Evolutionary conservation across 2,797 vertebrate species (phyloP), one percentile per base, ranked within the genome.

Genomic region (Acipenser ruthenus): DNA sequence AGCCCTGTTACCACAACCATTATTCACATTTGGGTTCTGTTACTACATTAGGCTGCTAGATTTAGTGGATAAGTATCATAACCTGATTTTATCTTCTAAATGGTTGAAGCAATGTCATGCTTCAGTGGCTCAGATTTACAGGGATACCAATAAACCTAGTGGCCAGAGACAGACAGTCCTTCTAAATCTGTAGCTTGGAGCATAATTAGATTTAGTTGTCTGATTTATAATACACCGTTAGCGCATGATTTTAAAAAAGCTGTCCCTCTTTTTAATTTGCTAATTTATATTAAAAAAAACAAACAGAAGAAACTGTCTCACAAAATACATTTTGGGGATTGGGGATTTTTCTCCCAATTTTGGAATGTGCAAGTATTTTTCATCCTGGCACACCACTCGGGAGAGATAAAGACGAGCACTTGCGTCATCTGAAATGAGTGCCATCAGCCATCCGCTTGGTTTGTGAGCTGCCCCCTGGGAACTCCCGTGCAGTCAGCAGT

Each of bases 131-230:
- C 60, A 63, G 53, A 67, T 66, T 66, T 62, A 63, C 48, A 15
- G 69, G 48, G 52, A 49, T 49, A 55, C 53, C 65, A 50, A 51
- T 53, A 64, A 58, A 10, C 10, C 50, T 10, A 11, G 9, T 55
- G 47, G 11, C 52, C 65, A 64, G 65, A 11, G 10, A 56, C 6
- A 12, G n/a, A 7, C 68, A 50, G 65, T 9, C 60, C 65, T 49
- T 51, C 12, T 63, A 63, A 58, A 47, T 64, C 50, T 59, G 18
- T 18, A 52, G 52, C 13, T 51, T 53, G 50, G 64, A 66, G 62
- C 59, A 47, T 70, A 70, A 70, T 70, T 66, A 66, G 60, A 70
- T 67, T 64, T 53, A 65, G 53, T 60, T 63, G 61, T 67, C 53
- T 8, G 18, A 67, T 70, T 55, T 62, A 67, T 10, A 50, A 47